Evolutionary conservation across 2,888 invertebrate genomes (phyloP), one percentile per base, ranked within the genome.

Genomic region (Caradrina kadenii): DNA sequence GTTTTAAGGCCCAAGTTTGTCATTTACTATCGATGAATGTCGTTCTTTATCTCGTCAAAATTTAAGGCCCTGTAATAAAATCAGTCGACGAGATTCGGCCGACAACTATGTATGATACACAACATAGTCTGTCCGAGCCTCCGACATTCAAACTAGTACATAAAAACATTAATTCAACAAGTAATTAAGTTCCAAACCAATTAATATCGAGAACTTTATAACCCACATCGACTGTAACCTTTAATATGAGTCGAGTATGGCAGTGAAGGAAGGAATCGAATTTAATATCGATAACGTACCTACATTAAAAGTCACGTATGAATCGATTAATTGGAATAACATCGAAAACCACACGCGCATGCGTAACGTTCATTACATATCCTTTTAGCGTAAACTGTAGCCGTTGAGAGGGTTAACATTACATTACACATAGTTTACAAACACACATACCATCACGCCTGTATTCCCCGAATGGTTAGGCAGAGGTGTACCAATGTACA

Each of bases 151-250:
- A 70, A 71, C 76, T 60, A 49, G 63, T 61, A 55, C 59, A 68
- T 69, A 76, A 81, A 73, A 82, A 76, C 75, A 78, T 77, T 79
- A 78, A 82, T 82, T 70, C 80, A 80, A 84, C 81, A 82, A 86
- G 81, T 84, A 82, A 84, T 86, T 82, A 84, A 80, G 63, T 82
- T 74, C 72, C 65, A 82, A 84, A 83, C 68, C 85, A 83, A 83
- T 85, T 84, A 84, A 86, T 83, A 78, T 84, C 69, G 75, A 79
- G 64, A 81, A 75, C 73, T 86, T 85, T 85, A 86, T 79, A 75
- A 83, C 81, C 76, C 73, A 79, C 72, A 66, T 72, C 79, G 79
- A 84, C 79, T 82, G 83, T 79, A 69, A 58, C 55, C 67, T 79
- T 75, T 78, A 80, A 75, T 75, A 74, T 74, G 61, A 52, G 73